Conservation (phyloP, 2,113 vertebrate genomes). For the Kobus ellipsiprymnus region DNA sequence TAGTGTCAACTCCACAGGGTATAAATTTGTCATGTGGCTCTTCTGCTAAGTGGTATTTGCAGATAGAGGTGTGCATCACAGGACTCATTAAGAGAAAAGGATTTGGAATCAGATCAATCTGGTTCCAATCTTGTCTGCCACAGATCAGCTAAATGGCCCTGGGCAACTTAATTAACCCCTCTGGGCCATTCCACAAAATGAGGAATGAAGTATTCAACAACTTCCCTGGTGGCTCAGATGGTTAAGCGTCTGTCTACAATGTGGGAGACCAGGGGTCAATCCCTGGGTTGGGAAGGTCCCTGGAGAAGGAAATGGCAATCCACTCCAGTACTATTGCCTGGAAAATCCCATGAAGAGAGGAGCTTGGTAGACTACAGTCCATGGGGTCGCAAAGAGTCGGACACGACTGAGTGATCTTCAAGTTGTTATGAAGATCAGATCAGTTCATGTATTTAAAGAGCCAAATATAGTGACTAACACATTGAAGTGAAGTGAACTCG, state of each 20-base stretch:
- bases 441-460: neutral
- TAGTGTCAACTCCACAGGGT: slow-evolving; percentile 33
- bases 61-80: neutral
- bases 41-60: slow-evolving; percentile 28
- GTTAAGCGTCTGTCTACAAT: no score
- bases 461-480: neutral
- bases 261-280: no score
- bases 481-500: neutral
- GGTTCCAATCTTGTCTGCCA: slow-evolving; percentile 27
- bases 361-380: no score
- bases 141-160: slow-evolving; percentile 27
- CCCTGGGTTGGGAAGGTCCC: no score
- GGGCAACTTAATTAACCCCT: slow-evolving; percentile 34
- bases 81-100: slow-evolving; percentile 36
- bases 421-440: neutral
- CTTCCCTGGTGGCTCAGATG: no score
- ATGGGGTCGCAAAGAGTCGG: no score
- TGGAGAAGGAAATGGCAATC: no score
- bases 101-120: slow-evolving; percentile 45
- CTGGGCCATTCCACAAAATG: neutral
- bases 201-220: neutral
- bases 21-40: slow-evolving; percentile 28
- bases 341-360: no score
- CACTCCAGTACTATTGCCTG: no score
- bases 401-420: neutral